Base-by-base conservation (phyloP, 2,113 vertebrate species). In the Acrocephalus arundinaceus region DNA sequence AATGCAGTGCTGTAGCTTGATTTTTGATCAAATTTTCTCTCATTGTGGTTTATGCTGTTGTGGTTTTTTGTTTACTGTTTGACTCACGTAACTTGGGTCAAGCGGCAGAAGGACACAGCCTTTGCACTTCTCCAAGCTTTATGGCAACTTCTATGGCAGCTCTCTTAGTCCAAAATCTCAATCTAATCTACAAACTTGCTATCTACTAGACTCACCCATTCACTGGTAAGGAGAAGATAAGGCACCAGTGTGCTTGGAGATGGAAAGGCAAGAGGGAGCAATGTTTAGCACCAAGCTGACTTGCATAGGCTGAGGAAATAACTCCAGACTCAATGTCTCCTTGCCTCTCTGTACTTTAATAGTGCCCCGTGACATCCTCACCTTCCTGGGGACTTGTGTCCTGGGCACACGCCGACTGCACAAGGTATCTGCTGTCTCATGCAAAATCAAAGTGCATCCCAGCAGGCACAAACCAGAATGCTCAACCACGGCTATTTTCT, bases 101-200 rank as follows among this genome's bases (percentile, higher is more conserved):
- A 74, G 80, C 39, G 77, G 82, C 72, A 95, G 51, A 54, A 90
- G 74, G 59, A 51, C 37, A 2, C 75, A 94, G 83, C 90, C 89
- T 91, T 93, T 85, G 80, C 52, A 85, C 80, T 89, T 87, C 83
- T 92, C 37, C 45, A 61, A 61, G 61, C 30, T 90, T 86, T 41
- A 39, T 51, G 31, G 35, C 35, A 35, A 35, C 35, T 35, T 35
- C 35, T 35, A 35, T 35, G 35, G 35, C 35, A 35, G 35, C 52
- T 94, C 78, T 70, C 57, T 63, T 51, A 70, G 66, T 58, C 23
- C 17, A 28, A 59, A 88, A 92, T 75, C 51, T 93, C 24, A 23
- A 7, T 67, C 63, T 96, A 71, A 96, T 92, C 91, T 89, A 81
- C 33, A 67, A 54, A 81, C 13, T 18, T 67, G 73, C 57, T 87